Conservation (phyloP, 2,113 vertebrate genomes). For the Tenrec ecaudatus region DNA sequence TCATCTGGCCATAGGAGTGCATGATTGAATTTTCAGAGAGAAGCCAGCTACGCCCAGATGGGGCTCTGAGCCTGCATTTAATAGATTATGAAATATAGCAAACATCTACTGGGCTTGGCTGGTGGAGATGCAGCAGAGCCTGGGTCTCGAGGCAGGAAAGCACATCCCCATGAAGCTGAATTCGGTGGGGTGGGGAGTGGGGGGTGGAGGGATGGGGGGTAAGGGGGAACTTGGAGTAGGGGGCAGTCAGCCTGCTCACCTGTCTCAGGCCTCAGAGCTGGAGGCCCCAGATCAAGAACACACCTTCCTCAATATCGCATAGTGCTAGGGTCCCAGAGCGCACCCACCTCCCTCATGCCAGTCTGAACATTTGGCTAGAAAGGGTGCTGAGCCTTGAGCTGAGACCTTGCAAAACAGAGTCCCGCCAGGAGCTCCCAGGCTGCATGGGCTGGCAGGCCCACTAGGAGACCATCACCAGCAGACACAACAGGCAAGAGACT, state of each 20-base stretch:
- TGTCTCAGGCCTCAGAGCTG: background rate
- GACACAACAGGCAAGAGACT: background rate
- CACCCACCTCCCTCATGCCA: background rate
- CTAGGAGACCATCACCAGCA: background rate
- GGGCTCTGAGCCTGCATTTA: background rate
- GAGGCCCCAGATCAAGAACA: background rate
- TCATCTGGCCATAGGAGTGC: background rate
- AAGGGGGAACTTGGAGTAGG: too few species aligned
- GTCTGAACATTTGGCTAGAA: background rate
- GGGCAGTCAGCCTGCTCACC: background rate
- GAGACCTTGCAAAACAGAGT: background rate
- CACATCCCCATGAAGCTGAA: background rate
- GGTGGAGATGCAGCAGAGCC: fast-evolving
- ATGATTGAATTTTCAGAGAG: constrained; percentile 4
- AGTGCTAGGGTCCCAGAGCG: background rate
- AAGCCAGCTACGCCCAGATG: background rate
- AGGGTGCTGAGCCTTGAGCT: background rate
- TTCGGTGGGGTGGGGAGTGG: too few species aligned
- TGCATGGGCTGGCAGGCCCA: fast-evolving
- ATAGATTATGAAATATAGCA: fast-evolving
- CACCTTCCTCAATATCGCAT: fast-evolving
- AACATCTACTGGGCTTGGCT: background rate
- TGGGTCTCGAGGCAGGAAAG: background rate
- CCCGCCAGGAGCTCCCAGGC: background rate
- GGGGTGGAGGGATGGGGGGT: too few species aligned